These are phyloP conservation scores for Mohoua ochrocephala DNA, from an alignment of 2,113 vertebrate species.

Conservation along the genomic window DNA sequence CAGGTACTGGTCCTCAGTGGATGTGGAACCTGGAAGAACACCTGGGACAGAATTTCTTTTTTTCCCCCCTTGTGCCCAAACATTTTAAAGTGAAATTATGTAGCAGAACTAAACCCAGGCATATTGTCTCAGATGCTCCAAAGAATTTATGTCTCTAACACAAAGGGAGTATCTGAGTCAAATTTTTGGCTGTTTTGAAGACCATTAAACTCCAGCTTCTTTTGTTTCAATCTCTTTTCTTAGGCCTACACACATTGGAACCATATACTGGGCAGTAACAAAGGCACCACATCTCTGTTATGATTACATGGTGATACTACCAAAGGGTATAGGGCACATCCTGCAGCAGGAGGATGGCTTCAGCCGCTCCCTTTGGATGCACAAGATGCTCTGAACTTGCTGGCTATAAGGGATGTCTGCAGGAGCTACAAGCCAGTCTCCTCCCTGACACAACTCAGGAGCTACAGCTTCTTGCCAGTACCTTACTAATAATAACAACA, in stretches of 20 bases:
- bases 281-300: not conserved
- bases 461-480: not conserved
- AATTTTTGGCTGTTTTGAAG: not conserved
- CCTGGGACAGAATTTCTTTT: not conserved
- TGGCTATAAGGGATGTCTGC: not conserved
- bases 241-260: not conserved
- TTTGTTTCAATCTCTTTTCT: not conserved
- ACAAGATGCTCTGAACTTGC: not conserved
- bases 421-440: not conserved
- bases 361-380: not conserved
- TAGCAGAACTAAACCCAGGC: not conserved
- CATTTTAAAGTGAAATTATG: not conserved
- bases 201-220: not conserved
- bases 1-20: not conserved
- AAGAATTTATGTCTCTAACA: not conserved
- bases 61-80: not conserved
- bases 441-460: not conserved
- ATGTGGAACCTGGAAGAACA: not conserved
- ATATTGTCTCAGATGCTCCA: not conserved
- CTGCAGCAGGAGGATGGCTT: not conserved
- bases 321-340: rapidly evolving
- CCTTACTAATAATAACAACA: not conserved
- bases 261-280: not conserved
- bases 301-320: not conserved
- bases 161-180: not conserved